Conservation (phyloP, 2,797 vertebrate genomes). For the Nothura maculosa region DNA sequence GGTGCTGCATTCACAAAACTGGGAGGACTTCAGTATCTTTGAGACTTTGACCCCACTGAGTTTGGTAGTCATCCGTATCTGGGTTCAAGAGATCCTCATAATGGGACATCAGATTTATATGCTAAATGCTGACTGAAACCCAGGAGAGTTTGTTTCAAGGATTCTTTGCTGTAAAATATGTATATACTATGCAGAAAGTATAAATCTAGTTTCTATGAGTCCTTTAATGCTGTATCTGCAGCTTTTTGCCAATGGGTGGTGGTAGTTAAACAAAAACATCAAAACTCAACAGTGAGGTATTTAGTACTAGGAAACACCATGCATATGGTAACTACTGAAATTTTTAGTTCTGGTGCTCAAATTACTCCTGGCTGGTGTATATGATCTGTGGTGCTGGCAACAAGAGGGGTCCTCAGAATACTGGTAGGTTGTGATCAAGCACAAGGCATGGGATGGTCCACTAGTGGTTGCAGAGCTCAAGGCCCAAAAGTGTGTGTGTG, state of each 20-base stretch:
- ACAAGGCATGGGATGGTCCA: fast-evolving
- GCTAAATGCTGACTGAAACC: background rate
- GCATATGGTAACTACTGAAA: background rate
- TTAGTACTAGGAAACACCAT: background rate
- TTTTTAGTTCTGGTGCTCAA: background rate
- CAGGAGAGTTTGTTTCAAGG: background rate
- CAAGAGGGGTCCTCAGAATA: background rate
- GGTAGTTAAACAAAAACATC: background rate
- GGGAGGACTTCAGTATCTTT: background rate
- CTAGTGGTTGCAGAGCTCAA: fast-evolving
- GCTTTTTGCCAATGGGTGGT: background rate
- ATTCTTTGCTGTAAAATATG: background rate
- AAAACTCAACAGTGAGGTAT: background rate
- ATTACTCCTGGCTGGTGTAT: background rate
- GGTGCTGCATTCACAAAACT: fast-evolving
- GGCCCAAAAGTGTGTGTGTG: fast-evolving
- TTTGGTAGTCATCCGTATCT: background rate
- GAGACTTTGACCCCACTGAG: background rate
- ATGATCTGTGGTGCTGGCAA: too few species aligned
- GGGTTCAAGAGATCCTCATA: background rate
- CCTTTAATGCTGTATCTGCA: background rate
- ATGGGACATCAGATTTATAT: background rate
- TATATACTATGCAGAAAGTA: too few species aligned
- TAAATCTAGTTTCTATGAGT: background rate
- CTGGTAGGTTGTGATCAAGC: background rate